A percentile compares a stretch with the other conserved stretches of the same genome.
Conservation (phyloP, 2,113 vertebrate species). For the Paracanthobrama guichenoti region DNA sequence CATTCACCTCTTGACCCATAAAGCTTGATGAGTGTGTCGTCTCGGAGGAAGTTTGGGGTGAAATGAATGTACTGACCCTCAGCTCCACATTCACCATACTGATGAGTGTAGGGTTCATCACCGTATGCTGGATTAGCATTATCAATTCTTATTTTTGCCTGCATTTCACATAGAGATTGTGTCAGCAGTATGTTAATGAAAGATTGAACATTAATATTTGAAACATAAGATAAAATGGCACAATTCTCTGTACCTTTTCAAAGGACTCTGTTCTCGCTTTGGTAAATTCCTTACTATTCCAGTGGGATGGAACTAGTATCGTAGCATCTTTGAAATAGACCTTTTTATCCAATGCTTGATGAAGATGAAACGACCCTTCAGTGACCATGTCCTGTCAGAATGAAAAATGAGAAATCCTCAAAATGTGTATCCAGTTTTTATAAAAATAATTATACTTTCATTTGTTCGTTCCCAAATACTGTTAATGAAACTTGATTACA, state of each 20-base stretch:
- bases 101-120: constrained; percentile 68
- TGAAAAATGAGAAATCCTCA: background rate
- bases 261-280: constrained; percentile 64
- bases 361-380: constrained; percentile 70
- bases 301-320: constrained; percentile 71
- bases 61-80: constrained; percentile 71
- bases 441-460: no score
- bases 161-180: background rate
- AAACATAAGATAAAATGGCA: background rate
- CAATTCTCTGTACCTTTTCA: constrained; percentile 61
- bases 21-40: constrained; percentile 52
- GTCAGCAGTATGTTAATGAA: background rate
- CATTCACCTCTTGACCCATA: constrained; percentile 69
- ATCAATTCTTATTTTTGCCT: constrained; percentile 71
- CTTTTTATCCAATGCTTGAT: constrained; percentile 70
- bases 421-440: no score
- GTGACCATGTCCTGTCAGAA: constrained; percentile 70
- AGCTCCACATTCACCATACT: constrained; percentile 68
- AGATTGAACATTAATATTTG: background rate
- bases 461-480: no score
- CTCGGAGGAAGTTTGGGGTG: constrained; percentile 67
- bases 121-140: constrained; percentile 39
- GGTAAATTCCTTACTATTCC: constrained; percentile 58
- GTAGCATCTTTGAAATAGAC: constrained; percentile 70
- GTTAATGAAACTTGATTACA: no score